Percentiles rank a stretch among this genome's conserved stretches.
phyloP scores from a whole-genome alignment of 1,140 invertebrate genomes.

The Papilio xuthus region DNA sequence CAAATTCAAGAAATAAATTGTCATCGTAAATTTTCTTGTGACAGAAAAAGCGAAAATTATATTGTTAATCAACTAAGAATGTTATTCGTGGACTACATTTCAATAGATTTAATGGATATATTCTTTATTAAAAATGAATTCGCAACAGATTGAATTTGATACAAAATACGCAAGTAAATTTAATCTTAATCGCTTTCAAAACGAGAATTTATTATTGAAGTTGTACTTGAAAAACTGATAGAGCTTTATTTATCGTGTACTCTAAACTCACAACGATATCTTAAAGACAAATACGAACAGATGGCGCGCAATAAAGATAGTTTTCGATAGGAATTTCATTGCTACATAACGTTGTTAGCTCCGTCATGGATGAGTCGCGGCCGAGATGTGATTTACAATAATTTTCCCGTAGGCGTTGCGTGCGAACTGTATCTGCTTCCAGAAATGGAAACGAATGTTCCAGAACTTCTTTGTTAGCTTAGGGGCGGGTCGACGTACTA shows the following conservation, averaged over 20 bases:
- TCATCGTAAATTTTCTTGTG: background rate
- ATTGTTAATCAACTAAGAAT: background rate
- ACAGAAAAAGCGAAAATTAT: background rate
- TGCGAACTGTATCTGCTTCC: constrained; percentile 62
- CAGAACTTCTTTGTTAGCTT: constrained; percentile 58
- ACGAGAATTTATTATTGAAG: constrained; percentile 5
- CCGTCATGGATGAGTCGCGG: constrained; percentile 63
- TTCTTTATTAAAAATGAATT: background rate
- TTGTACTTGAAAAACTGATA: background rate
- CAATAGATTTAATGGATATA: background rate
- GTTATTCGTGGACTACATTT: background rate
- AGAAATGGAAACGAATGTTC: constrained; percentile 66
- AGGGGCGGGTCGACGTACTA: constrained; percentile 45
- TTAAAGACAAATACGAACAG: constrained; percentile 34
- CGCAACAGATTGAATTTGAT: background rate
- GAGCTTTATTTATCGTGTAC: constrained; percentile 16
- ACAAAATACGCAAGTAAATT: background rate
- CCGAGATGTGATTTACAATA: constrained; percentile 67
- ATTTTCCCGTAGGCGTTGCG: constrained; percentile 65
- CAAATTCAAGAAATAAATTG: constrained; percentile 9
- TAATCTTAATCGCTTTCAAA: background rate
- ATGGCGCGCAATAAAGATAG: constrained; percentile 30
- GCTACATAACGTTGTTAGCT: constrained; percentile 50
- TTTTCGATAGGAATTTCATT: constrained; percentile 38
- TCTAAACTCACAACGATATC: background rate